A percentile compares a stretch with the other conserved stretches of the same genome.
Conservation (phyloP, 2,888 invertebrate species). For the Sarcophaga subvicina region DNA sequence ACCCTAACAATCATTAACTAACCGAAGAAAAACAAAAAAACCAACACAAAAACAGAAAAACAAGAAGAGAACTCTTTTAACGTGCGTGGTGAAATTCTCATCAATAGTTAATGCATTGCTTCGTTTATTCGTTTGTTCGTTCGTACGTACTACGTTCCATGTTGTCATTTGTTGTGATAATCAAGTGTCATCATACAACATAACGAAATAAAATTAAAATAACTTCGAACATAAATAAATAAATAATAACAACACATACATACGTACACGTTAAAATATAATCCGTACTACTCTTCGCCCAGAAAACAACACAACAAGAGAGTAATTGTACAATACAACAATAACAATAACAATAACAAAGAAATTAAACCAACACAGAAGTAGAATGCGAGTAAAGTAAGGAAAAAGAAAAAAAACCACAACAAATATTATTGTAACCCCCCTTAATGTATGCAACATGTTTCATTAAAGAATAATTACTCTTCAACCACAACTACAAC, state of each 20-base stretch:
- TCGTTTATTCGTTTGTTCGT: background rate
- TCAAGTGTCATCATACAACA: constrained; percentile 26
- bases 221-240: background rate
- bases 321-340: background rate
- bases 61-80: background rate
- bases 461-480: constrained; percentile 38
- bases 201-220: background rate
- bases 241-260: background rate
- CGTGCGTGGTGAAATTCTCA: constrained; percentile 20
- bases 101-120: background rate
- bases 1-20: background rate
- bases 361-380: background rate
- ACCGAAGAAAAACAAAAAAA: background rate
- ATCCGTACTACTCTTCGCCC: background rate
- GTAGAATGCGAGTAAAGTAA: too few species aligned
- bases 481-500: constrained; percentile 1
- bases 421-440: background rate
- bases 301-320: background rate
- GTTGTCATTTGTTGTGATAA: constrained; percentile 38
- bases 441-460: constrained; percentile 38
- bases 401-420: background rate
- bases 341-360: background rate
- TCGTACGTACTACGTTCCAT: background rate
- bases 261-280: background rate
- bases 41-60: background rate